Conservation (phyloP, 2,888 invertebrate species). For the Tromatobia lineatoria region DNA sequence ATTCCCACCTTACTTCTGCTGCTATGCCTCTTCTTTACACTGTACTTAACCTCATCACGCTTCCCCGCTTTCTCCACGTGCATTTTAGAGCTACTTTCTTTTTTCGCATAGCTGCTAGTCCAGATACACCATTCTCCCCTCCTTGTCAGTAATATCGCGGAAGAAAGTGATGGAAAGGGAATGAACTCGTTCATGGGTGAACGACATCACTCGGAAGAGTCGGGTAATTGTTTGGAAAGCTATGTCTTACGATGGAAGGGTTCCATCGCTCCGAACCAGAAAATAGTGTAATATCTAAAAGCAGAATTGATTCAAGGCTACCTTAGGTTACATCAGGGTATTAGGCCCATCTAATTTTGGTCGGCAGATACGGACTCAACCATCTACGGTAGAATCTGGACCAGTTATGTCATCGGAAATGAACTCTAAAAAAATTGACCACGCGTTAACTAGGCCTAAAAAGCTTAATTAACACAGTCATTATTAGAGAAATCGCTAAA, state of each 20-base stretch:
- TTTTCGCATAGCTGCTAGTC: background rate
- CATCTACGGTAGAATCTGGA: no score
- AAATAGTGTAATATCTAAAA: no score
- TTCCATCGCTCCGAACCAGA: no score
- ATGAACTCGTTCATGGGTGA: slow-evolving; percentile 26
- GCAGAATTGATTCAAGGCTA: no score
- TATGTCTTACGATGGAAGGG: slow-evolving; percentile 10
- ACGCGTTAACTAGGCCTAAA: no score
- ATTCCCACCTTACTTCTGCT: slow-evolving; percentile 28
- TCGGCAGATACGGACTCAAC: no score
- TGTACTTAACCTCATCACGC: slow-evolving; percentile 2
- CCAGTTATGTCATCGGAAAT: no score
- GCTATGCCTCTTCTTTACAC: slow-evolving; percentile 20
- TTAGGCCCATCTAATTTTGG: no score
- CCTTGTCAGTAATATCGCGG: background rate
- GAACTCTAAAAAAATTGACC: no score
- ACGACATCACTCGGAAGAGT: slow-evolving; percentile 43
- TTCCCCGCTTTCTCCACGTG: background rate
- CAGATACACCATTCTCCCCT: slow-evolving; percentile 30
- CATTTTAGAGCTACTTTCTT: slow-evolving; percentile 32
- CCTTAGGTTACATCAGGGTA: no score
- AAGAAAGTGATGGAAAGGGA: slow-evolving; percentile 8
- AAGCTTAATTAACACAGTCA: no score
- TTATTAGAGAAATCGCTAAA: background rate
- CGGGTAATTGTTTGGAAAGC: slow-evolving; percentile 66